Percentiles rank a stretch among this genome's conserved stretches.
Evolutionary conservation across 2,113 vertebrate species (phyloP).

Genomic region (Rana temporaria): DNA sequence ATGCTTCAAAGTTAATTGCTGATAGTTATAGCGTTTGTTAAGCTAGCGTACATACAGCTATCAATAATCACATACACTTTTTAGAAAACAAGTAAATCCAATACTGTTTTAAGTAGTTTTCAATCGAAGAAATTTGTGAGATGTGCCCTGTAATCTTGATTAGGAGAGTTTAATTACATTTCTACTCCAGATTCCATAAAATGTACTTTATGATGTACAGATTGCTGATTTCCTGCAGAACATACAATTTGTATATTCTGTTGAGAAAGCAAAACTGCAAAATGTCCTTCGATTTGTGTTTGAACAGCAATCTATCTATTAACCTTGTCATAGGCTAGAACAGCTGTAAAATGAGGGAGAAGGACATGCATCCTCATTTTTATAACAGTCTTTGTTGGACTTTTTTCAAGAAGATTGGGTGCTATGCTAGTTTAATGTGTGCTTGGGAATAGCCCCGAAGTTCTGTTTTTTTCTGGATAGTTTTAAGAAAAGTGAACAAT

Average conservation of each 20-base stretch:
- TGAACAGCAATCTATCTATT: conserved; percentile 63
- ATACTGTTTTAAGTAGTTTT: background rate
- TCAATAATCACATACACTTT: no score
- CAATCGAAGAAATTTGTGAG: background rate
- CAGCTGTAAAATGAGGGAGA: background rate
- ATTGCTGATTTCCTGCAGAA: conserved; percentile 58
- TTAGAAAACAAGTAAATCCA: background rate
- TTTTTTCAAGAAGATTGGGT: background rate
- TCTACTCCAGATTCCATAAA: conserved; percentile 59
- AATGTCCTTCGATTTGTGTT: conserved; percentile 67
- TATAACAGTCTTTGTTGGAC: no score
- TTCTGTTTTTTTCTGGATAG: no score
- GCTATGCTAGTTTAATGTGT: background rate
- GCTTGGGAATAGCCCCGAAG: no score
- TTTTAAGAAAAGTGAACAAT: no score
- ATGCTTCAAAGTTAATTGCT: no score
- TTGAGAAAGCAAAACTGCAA: conserved; percentile 65
- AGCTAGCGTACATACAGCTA: no score
- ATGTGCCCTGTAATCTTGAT: conserved; percentile 60
- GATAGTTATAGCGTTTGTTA: no score
- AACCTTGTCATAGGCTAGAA: background rate
- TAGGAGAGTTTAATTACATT: conserved; percentile 65
- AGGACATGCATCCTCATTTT: background rate
- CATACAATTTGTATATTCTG: conserved; percentile 64
- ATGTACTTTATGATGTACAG: conserved; percentile 62